Evolutionary conservation across 2,113 vertebrate genomes (phyloP).

Genomic region (Numida meleagris): DNA sequence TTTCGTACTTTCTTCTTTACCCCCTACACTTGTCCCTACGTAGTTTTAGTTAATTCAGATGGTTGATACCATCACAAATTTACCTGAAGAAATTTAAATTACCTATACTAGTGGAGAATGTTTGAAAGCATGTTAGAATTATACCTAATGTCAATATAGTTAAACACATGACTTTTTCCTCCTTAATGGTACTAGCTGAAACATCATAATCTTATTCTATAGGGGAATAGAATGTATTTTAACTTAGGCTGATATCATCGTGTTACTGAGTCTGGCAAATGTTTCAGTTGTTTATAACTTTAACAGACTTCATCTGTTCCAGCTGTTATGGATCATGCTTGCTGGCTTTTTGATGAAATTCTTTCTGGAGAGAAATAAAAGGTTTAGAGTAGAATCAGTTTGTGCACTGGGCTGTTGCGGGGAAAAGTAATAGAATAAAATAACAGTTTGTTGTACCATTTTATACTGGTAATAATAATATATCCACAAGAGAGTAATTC

Average conservation of each 20-base stretch:
- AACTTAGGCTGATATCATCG: neutral
- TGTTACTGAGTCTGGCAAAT: neutral
- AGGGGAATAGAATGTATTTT: neutral
- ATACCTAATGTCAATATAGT: neutral
- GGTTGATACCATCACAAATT: neutral
- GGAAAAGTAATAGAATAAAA: no score
- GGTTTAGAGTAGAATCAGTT: neutral
- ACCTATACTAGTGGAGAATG: neutral
- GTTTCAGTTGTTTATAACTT: neutral
- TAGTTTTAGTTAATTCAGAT: neutral
- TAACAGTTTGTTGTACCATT: rapidly evolving
- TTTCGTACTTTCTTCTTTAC: neutral
- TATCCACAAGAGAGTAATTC: neutral
- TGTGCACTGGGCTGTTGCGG: rapidly evolving
- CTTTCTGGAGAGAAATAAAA: neutral
- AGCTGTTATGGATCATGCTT: neutral
- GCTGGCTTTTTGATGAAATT: neutral
- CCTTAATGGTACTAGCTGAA: neutral
- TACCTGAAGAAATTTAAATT: neutral
- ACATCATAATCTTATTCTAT: neutral
- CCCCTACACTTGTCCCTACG: rapidly evolving
- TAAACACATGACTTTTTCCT: neutral
- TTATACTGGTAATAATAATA: no score
- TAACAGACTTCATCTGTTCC: neutral
- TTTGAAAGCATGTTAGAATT: neutral